A percentile compares a stretch with the other conserved stretches of the same genome.
Conservation (phyloP, 2,797 vertebrate genomes). For the Tenualosa ilisha region DNA sequence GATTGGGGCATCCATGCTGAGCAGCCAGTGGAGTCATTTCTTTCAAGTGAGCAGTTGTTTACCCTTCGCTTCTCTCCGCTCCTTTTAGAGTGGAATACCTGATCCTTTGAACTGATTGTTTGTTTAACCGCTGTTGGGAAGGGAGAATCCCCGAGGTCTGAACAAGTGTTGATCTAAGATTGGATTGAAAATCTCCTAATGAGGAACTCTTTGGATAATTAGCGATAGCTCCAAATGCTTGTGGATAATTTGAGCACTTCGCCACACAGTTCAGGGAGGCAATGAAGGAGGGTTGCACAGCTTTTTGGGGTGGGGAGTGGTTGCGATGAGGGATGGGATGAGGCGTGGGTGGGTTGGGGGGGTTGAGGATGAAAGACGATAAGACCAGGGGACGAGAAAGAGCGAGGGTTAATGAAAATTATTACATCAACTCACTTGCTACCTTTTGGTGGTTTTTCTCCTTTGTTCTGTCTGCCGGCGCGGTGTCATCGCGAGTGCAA, state of each 20-base stretch:
- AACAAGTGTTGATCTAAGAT: conserved; percentile 81
- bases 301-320: not conserved
- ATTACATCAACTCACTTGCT: conserved; percentile 75
- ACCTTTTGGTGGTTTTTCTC: conserved; percentile 64
- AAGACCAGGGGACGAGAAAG: conserved; percentile 43
- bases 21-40: conserved; percentile 63
- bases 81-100: conserved; percentile 71
- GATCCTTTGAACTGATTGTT: conserved; percentile 79
- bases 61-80: conserved; percentile 62
- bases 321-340: not conserved
- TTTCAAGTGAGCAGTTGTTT: conserved; percentile 81
- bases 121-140: conserved; percentile 82
- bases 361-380: conserved; percentile 73
- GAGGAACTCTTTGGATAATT: conserved; percentile 82
- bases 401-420: conserved; percentile 77
- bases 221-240: conserved; percentile 73
- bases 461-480: conserved; percentile 71
- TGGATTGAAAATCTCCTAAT: conserved; percentile 82
- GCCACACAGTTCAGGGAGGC: conserved; percentile 65
- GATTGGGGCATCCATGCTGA: conserved; percentile 67
- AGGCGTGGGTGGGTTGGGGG: conserved; percentile 43
- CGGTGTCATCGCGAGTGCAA: conserved; percentile 78
- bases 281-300: conserved; percentile 26
- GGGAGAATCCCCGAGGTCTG: conserved; percentile 77
- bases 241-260: conserved; percentile 81